phyloP scores from a whole-genome alignment of 1,140 invertebrate species.

The Zelostemma sp. region DNA sequence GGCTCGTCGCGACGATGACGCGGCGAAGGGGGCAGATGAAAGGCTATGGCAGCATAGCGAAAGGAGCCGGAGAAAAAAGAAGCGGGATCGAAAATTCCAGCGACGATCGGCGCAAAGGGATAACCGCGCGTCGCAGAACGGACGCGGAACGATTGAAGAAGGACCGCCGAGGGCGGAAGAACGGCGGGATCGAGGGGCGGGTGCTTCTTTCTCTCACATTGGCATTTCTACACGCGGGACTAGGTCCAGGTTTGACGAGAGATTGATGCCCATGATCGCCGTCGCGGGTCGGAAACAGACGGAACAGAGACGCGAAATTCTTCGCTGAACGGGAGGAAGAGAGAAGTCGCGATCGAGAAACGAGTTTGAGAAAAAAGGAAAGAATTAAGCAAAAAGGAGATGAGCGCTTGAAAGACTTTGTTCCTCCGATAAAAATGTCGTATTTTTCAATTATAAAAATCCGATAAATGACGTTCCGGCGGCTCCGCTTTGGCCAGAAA shows the following conservation, averaged over 20 bases:
- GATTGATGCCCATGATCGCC: conserved; percentile 64
- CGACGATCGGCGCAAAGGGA: conserved; percentile 19
- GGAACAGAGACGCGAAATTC: conserved; percentile 1
- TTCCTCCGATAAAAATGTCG: background rate
- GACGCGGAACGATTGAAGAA: conserved; percentile 41
- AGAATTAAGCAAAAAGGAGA: conserved; percentile 14
- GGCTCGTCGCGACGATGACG: conserved; percentile 29
- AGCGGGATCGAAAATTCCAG: conserved; percentile 43
- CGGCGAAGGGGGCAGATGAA: conserved; percentile 11
- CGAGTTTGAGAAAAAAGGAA: conserved; percentile 1
- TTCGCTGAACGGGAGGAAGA: background rate
- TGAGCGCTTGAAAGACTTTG: background rate
- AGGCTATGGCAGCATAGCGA: conserved; percentile 17
- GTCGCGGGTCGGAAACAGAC: conserved; percentile 12
- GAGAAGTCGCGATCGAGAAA: conserved; percentile 1
- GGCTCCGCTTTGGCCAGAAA: too few species aligned
- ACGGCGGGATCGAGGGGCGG: background rate
- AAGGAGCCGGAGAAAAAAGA: conserved; percentile 26
- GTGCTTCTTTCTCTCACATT: conserved; percentile 31
- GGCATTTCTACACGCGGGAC: conserved; percentile 61
- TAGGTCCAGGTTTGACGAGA: conserved; percentile 67
- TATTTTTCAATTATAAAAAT: conserved; percentile 1
- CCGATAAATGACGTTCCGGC: conserved; percentile 4
- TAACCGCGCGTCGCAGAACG: conserved; percentile 16
- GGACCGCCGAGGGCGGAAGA: conserved; percentile 2